Base-by-base conservation (phyloP, 2,888 invertebrate genomes). In the Platypus cylindrus region DNA sequence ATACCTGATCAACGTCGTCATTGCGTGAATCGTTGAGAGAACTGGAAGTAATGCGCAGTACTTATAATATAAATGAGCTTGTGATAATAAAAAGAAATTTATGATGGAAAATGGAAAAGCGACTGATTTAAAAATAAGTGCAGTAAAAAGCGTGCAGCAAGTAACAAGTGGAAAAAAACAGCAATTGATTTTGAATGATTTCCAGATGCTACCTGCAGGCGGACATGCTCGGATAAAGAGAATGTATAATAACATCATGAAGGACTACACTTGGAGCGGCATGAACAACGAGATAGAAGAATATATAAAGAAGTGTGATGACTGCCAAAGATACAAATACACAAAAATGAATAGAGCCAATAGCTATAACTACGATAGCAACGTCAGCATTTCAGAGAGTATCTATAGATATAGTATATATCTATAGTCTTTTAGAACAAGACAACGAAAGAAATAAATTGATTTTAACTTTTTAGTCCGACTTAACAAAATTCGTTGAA, bases 121-220 rank as follows among this genome's bases (percentile, higher is more conserved):
- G 12, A n/a, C 7, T n/a, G 15, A 37, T 29, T 22, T 25, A 27
- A 31, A 40, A 33, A 36, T 36, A 26, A 25, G 8, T 16, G 30
- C 44, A 24, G 24, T 45, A 15, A 45, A 40, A 35, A 16, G 30
- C 17, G 28, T 37, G 13, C 20, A 41, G 34, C 28, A 27, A 11
- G 30, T 47, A 25, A 12, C 12, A 2, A 13, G 5, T 11, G 7
- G 13, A 28, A 11, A 17, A 12, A 5, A 3, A 30, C 41, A 8
- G 40, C 43, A 11, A 37, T 24, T 46, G 25, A 40, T 46, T 22
- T 23, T 46, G 30, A 46, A 46, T 37, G 42, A 46, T 37, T 46
- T 39, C 22, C 44, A 46, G 24, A 32, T 42, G n/a, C 23, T 46
- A 18, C 41, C 44, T 9, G 47, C 46, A 7, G 44, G 46, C 18